These are phyloP conservation scores for Sphenodon punctatus DNA, from an alignment of 2,797 vertebrate species.

Conservation along the genomic window DNA sequence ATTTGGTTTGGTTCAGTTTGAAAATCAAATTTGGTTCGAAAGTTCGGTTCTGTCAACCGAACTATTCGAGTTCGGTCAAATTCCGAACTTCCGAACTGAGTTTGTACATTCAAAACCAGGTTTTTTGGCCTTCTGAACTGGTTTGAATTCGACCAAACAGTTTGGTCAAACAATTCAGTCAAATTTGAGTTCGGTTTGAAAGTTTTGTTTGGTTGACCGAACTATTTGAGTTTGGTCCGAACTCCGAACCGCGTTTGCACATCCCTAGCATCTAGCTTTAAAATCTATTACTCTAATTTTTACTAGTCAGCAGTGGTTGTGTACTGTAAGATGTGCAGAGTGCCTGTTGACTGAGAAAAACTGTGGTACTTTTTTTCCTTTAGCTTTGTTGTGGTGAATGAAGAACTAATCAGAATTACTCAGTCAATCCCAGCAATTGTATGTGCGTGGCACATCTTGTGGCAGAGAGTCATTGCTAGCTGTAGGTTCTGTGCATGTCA, in stretches of 20 bases:
- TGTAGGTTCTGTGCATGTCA: not conserved
- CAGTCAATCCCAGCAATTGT: not conserved
- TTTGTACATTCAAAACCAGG: too few relatives aligned
- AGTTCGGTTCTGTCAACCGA: too few relatives aligned
- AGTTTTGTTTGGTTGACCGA: not conserved
- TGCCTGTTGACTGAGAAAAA: not conserved
- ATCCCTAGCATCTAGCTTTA: rapidly evolving
- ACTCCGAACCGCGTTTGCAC: too few relatives aligned
- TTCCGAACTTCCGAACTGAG: too few relatives aligned
- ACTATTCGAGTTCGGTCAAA: too few relatives aligned
- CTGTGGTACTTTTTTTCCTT: not conserved
- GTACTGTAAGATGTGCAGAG: not conserved
- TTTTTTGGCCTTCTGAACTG: not conserved
- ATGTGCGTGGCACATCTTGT: not conserved
- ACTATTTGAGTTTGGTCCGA: not conserved
- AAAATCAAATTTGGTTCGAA: too few relatives aligned
- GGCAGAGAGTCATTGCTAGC: rapidly evolving
- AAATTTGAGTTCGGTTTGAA: not conserved
- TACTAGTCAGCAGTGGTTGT: not conserved
- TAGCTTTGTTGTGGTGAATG: not conserved
- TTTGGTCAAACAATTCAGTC: not conserved
- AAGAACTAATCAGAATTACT: not conserved
- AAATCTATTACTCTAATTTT: not conserved
- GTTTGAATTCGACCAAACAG: not conserved
- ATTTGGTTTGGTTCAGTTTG: too few relatives aligned